Percentiles rank a stretch among this genome's conserved stretches.
Evolutionary conservation across 2,888 invertebrate species (phyloP).

Genomic region (Thymelicus sylvestris): DNA sequence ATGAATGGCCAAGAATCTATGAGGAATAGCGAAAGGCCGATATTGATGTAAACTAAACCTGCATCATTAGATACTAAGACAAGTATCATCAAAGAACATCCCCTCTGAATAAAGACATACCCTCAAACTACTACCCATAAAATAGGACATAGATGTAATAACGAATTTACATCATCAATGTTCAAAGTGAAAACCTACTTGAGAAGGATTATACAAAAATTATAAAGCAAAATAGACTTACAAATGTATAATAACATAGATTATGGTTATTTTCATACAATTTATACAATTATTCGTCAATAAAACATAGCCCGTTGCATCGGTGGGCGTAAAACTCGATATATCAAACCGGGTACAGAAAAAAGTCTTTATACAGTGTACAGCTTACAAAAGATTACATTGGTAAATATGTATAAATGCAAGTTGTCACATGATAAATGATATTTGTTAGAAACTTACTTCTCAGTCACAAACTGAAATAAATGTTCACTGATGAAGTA

Average conservation of each 20-base stretch:
- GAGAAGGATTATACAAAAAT: background rate
- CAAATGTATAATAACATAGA: slow-evolving; percentile 6
- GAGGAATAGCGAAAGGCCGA: no score
- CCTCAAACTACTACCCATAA: no score
- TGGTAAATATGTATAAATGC: slow-evolving; percentile 23
- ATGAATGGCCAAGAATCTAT: no score
- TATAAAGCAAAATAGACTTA: slow-evolving; percentile 22
- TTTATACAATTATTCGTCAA: slow-evolving; percentile 21
- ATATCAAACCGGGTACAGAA: slow-evolving; percentile 23
- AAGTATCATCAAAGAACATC: no score
- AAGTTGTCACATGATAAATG: background rate
- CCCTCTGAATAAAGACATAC: no score
- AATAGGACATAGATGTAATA: no score
- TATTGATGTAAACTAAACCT: no score
- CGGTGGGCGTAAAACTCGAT: slow-evolving; percentile 30
- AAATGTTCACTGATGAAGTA: no score
- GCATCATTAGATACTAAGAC: no score
- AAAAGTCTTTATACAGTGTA: slow-evolving; percentile 15
- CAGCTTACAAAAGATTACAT: slow-evolving; percentile 9
- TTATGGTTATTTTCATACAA: slow-evolving; percentile 15
- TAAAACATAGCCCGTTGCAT: slow-evolving; percentile 32
- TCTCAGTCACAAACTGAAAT: no score
- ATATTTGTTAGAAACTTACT: no score
- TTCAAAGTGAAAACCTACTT: slow-evolving; percentile 6
- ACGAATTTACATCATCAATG: background rate